Percentiles rank a stretch among this genome's conserved stretches.
Evolutionary conservation across 1,140 invertebrate genomes (phyloP).

Genomic region (Lasioglossum albipes): DNA sequence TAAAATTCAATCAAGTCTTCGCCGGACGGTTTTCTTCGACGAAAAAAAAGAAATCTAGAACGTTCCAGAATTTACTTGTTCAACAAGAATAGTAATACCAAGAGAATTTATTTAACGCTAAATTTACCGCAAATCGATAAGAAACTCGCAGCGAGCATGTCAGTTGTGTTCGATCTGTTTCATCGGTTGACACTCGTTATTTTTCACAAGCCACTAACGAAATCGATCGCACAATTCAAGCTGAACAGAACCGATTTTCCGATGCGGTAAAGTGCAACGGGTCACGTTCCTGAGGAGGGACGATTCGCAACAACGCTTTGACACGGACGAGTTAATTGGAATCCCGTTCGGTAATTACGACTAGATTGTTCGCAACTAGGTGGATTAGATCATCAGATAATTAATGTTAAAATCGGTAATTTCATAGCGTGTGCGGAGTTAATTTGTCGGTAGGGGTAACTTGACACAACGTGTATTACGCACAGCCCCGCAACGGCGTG

Average conservation of each 20-base stretch:
- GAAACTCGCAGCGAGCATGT: too few relatives aligned
- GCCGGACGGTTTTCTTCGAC: too few relatives aligned
- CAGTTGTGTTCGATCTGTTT: too few relatives aligned
- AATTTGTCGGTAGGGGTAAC: slow-evolving; percentile 31
- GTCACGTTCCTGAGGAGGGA: not conserved
- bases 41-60: too few relatives aligned
- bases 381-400: slow-evolving; percentile 23
- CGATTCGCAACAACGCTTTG: not conserved
- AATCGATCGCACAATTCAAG: not conserved
- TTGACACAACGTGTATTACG: slow-evolving; percentile 34
- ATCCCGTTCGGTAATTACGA: slow-evolving; percentile 27
- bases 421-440: slow-evolving; percentile 33
- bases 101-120: too few relatives aligned
- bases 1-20: too few relatives aligned
- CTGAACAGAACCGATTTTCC: not conserved
- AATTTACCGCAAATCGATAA: too few relatives aligned
- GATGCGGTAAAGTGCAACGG: not conserved
- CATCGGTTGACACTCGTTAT: not conserved
- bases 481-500: slow-evolving; percentile 8
- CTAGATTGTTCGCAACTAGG: slow-evolving; percentile 10
- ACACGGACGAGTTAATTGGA: slow-evolving; percentile 31
- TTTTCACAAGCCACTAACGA: not conserved
- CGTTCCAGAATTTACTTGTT: too few relatives aligned
- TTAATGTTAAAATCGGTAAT: slow-evolving; percentile 43
- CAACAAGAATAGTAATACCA: too few relatives aligned